Evolutionary conservation across 2,113 vertebrate genomes (phyloP).

Genomic region (Larimichthys polyactis): DNA sequence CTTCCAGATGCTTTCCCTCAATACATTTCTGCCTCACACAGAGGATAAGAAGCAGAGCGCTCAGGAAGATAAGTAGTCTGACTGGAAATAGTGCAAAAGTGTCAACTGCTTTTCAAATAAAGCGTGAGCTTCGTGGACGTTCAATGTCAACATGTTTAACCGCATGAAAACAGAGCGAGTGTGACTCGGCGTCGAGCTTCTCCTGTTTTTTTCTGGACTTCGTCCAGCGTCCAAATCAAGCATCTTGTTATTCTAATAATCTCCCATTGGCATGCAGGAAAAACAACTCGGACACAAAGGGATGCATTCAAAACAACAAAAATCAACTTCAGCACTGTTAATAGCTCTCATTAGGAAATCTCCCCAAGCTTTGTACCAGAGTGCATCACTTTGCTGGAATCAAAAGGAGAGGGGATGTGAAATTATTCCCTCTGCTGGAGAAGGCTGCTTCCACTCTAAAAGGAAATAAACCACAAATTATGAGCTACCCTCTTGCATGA

Average conservation of each 20-base stretch:
- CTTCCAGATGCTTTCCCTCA: constrained; percentile 65
- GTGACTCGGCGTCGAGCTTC: background rate
- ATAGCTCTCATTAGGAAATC: constrained; percentile 66
- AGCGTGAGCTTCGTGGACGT: constrained; percentile 24
- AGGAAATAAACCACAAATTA: constrained; percentile 67
- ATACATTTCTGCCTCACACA: constrained; percentile 64
- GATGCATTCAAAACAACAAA: constrained; percentile 54
- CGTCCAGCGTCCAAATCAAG: constrained; percentile 2
- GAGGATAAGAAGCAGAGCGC: constrained; percentile 53
- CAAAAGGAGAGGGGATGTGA: constrained; percentile 36
- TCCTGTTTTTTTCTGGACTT: background rate
- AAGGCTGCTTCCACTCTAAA: constrained; percentile 39
- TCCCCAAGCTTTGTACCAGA: constrained; percentile 57
- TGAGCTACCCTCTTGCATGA: constrained; percentile 20
- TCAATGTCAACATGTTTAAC: constrained; percentile 16
- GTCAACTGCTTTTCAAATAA: constrained; percentile 50
- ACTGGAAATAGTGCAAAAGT: constrained; percentile 50
- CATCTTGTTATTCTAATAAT: constrained; percentile 51
- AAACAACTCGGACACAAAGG: constrained; percentile 51
- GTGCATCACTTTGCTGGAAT: constrained; percentile 48
- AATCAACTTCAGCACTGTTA: constrained; percentile 61
- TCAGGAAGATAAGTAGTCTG: constrained; percentile 55
- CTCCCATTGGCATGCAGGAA: constrained; percentile 46
- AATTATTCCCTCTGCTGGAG: constrained; percentile 62
- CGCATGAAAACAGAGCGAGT: constrained; percentile 10